Percentiles rank a stretch among this genome's conserved stretches.
phyloP scores from a whole-genome alignment of 2,888 invertebrate genomes.

The Spodoptera littoralis region DNA sequence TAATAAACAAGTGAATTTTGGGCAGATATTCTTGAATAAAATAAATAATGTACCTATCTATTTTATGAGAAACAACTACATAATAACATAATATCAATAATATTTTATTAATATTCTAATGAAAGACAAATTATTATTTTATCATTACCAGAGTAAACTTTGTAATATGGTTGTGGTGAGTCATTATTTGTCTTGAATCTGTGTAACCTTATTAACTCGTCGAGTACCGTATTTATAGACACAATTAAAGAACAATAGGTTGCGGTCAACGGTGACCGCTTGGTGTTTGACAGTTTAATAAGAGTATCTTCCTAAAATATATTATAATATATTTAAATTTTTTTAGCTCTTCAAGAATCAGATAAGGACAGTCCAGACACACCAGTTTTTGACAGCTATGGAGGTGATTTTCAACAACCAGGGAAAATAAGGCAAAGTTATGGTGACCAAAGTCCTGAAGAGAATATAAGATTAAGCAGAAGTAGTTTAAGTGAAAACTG shows the following conservation, averaged over 20 bases:
- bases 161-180: too few relatives aligned
- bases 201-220: too few relatives aligned
- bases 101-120: background rate
- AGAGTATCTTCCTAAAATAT: too few relatives aligned
- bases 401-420: conserved; percentile 60
- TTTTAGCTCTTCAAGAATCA: conserved; percentile 75
- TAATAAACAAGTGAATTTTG: background rate
- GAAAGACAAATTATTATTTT: background rate
- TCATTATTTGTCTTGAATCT: background rate
- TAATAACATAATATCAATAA: background rate
- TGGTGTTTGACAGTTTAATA: too few relatives aligned
- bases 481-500: conserved; percentile 84
- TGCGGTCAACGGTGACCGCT: too few relatives aligned
- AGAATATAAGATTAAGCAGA: conserved; percentile 70
- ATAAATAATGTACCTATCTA: too few relatives aligned
- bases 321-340: conserved; percentile 2
- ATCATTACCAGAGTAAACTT: too few relatives aligned
- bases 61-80: too few relatives aligned
- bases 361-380: conserved; percentile 76
- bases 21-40: too few relatives aligned
- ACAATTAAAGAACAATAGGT: too few relatives aligned
- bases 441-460: conserved; percentile 67
- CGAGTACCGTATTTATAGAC: too few relatives aligned
- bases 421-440: conserved; percentile 62
- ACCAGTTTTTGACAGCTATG: conserved; percentile 60